phyloP scores from a whole-genome alignment of 2,888 invertebrate genomes.

The Stegana nigrithorax region DNA sequence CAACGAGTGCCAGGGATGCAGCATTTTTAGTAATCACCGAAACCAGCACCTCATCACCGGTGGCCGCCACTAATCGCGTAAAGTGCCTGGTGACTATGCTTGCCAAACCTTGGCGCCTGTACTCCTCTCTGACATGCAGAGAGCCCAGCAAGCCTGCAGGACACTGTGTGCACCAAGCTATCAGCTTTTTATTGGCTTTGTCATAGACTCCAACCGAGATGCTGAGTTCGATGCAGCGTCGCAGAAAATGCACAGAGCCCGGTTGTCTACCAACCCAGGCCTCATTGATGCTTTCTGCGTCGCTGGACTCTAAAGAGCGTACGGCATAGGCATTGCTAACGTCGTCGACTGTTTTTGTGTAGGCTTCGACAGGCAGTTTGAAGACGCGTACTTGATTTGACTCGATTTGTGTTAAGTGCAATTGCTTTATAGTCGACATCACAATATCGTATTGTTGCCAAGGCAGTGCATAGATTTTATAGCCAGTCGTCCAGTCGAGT shows the following conservation, averaged over 20 bases:
- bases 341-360: conserved; percentile 34
- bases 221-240: conserved; percentile 38
- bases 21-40: background rate
- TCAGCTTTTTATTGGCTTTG: conserved; percentile 33
- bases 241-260: conserved; percentile 39
- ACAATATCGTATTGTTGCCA: conserved; percentile 35
- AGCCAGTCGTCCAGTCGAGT: conserved; percentile 46
- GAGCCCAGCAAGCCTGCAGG: background rate
- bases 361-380: background rate
- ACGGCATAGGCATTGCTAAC: too few relatives aligned
- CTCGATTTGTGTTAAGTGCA: conserved; percentile 11
- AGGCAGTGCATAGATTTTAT: conserved; percentile 45
- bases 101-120: background rate
- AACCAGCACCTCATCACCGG: background rate
- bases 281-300: conserved; percentile 34
- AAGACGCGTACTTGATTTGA: background rate
- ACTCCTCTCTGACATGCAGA: background rate
- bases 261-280: conserved; percentile 42
- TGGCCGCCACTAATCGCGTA: background rate
- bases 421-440: conserved; percentile 10
- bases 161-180: conserved; percentile 39
- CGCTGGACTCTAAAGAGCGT: too few relatives aligned
- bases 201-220: conserved; percentile 39
- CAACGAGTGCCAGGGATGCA: background rate
- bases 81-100: background rate